These are phyloP conservation scores for Drosophila melanogaster DNA, from an alignment of 1,140 invertebrate genomes.

Conservation along the genomic window Release_6_plus_ISO1_MT NT_033777.3:26944001-26944500, in stretches of 20 bases:
- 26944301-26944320: slow-evolving; percentile 85
- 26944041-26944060: slow-evolving; percentile 71
- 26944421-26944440: slow-evolving; percentile 82
- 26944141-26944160: slow-evolving; percentile 85
- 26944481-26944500: slow-evolving; percentile 77
- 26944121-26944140: slow-evolving; percentile 80
- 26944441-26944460: slow-evolving; percentile 81
- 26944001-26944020: fast-evolving
- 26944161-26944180: slow-evolving; percentile 85
- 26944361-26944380: slow-evolving; percentile 62
- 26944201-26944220: slow-evolving; percentile 79
- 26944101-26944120: slow-evolving; percentile 86
- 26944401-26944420: slow-evolving; percentile 75
- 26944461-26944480: slow-evolving; percentile 75
- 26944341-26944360: slow-evolving; percentile 73
- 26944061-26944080: slow-evolving; percentile 85
- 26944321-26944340: slow-evolving; percentile 85
- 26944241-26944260: no score
- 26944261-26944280: slow-evolving; percentile 85
- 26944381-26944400: slow-evolving; percentile 74
- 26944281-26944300: slow-evolving; percentile 85
- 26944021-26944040: background rate
- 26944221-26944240: fast-evolving
- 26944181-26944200: slow-evolving; percentile 84
- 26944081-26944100: slow-evolving; percentile 85